Conservation (phyloP, 2,888 invertebrate species). For the Aleiodes leptofemur region DNA sequence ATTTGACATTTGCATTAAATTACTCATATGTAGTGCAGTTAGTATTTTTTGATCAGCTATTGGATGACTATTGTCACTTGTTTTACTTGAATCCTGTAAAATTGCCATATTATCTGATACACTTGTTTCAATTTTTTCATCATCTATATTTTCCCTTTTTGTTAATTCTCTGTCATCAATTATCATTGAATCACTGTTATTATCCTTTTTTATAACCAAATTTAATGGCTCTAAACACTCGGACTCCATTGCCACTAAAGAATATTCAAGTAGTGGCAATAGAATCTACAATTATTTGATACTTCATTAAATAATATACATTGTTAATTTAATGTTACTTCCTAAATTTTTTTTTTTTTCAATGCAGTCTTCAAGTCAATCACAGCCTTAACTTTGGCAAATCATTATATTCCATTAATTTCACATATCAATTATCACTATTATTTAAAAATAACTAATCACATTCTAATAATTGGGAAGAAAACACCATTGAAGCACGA, state of each 20-base stretch:
- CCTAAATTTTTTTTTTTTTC: too few relatives aligned
- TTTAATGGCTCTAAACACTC: constrained; percentile 77
- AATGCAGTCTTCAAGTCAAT: neutral
- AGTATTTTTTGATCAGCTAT: constrained; percentile 73
- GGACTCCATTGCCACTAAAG: constrained; percentile 72
- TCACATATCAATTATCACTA: constrained; percentile 19
- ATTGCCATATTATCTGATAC: constrained; percentile 68
- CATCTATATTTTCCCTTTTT: constrained; percentile 58
- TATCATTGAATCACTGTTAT: constrained; percentile 49
- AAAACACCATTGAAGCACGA: neutral
- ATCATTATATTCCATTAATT: neutral
- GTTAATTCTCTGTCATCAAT: constrained; percentile 55
- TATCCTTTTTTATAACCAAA: constrained; percentile 76
- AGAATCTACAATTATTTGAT: constrained; percentile 17
- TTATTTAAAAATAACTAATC: neutral
- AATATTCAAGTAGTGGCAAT: constrained; percentile 39
- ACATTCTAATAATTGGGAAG: constrained; percentile 2
- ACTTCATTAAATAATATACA: constrained; percentile 40
- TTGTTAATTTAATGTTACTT: neutral
- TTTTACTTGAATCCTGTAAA: constrained; percentile 67
- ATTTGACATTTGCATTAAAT: constrained; percentile 72
- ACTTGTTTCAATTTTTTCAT: constrained; percentile 62
- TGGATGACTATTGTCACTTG: constrained; percentile 63
- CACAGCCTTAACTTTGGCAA: constrained; percentile 11
- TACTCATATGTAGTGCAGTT: constrained; percentile 74